These are phyloP conservation scores for Heliconius nattereri DNA, from an alignment of 1,140 invertebrate genomes.

Conservation along the genomic window DNA sequence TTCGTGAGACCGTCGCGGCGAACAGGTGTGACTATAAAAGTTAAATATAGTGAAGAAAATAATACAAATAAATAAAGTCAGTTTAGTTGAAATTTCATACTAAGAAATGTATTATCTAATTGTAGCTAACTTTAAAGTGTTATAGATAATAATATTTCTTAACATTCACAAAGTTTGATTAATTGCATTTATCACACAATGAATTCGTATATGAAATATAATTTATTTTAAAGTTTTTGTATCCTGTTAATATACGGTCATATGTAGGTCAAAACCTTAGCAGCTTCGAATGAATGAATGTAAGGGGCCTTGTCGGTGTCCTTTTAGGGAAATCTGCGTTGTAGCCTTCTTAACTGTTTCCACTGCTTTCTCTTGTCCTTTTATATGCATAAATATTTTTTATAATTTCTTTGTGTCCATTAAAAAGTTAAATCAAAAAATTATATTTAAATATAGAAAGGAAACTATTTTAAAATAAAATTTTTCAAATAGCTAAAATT, in stretches of 20 bases:
- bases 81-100: too few relatives aligned
- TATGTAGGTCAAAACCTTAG: conserved; percentile 35
- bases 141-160: not conserved
- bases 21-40: too few relatives aligned
- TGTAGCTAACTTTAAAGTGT: too few relatives aligned
- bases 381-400: not conserved
- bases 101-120: too few relatives aligned
- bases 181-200: conserved; percentile 25
- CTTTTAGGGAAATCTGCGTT: conserved; percentile 25
- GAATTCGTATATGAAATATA: conserved; percentile 16
- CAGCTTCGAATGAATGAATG: conserved; percentile 31
- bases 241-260: conserved; percentile 31
- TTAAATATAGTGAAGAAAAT: too few relatives aligned
- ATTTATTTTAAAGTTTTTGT: conserved; percentile 6
- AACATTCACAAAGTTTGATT: conserved; percentile 15
- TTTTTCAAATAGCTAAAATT: not conserved
- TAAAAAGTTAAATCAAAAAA: not conserved
- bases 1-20: too few relatives aligned
- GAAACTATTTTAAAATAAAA: not conserved
- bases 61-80: too few relatives aligned
- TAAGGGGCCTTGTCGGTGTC: conserved; percentile 16
- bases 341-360: conserved; percentile 16
- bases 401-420: not conserved
- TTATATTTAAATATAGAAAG: not conserved
- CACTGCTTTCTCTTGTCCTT: conserved; percentile 12